A percentile compares a stretch with the other conserved stretches of the same genome.
These are phyloP conservation scores for Frankliniella intonsa DNA, from an alignment of 2,888 invertebrate species.

Conservation along the genomic window DNA sequence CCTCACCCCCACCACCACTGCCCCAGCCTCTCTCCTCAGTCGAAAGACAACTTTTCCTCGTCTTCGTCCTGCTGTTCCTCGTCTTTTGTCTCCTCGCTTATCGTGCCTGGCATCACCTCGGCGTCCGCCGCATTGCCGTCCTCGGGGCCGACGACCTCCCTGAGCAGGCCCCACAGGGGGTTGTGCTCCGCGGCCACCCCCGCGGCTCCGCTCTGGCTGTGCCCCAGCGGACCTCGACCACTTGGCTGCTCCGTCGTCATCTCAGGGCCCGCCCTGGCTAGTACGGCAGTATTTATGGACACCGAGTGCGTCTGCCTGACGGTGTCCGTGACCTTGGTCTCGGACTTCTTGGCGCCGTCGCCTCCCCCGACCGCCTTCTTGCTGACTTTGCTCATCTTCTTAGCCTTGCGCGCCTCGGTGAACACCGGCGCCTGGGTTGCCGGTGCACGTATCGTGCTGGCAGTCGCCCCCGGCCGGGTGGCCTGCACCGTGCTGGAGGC, in stretches of 20 bases:
- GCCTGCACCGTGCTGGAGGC: neutral
- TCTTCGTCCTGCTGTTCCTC: slow-evolving; percentile 49
- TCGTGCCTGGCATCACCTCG: slow-evolving; percentile 48
- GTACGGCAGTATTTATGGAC: slow-evolving; percentile 31
- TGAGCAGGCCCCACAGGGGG: slow-evolving; percentile 58
- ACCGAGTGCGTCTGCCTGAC: slow-evolving; percentile 31
- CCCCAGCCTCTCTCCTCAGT: neutral
- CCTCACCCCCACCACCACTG: neutral
- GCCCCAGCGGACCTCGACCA: slow-evolving; percentile 40
- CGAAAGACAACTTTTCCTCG: slow-evolving; percentile 38
- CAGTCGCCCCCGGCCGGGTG: neutral
- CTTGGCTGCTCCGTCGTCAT: neutral
- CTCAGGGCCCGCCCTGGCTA: slow-evolving; percentile 23
- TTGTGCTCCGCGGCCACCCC: slow-evolving; percentile 57
- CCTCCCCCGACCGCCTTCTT: slow-evolving; percentile 10
- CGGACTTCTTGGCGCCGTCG: slow-evolving; percentile 29
- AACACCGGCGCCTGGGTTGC: neutral
- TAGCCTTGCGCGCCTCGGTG: neutral
- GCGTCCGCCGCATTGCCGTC: slow-evolving; percentile 51
- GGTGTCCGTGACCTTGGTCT: slow-evolving; percentile 28
- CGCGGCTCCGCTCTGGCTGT: slow-evolving; percentile 47
- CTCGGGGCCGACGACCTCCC: slow-evolving; percentile 52
- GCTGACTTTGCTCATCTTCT: slow-evolving; percentile 26
- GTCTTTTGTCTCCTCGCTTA: slow-evolving; percentile 50
- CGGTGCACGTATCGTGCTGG: neutral